These are phyloP conservation scores for Spatula versicolor DNA, from an alignment of 2,797 vertebrate genomes.

Conservation along the genomic window DNA sequence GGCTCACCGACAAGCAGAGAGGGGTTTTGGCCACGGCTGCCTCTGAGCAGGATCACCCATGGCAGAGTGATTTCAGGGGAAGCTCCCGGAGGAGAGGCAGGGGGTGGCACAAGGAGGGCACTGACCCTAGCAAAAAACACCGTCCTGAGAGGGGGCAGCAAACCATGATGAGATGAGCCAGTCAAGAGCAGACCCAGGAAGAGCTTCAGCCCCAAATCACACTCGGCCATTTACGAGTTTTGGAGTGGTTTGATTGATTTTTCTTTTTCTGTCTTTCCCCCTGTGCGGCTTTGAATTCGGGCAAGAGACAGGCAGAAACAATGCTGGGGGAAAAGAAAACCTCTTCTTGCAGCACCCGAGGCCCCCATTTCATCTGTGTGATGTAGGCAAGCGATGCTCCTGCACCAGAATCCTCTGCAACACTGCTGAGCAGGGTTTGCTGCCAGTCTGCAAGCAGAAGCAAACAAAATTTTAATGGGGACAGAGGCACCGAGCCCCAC, in stretches of 20 bases:
- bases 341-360: not conserved
- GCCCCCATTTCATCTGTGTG: not conserved
- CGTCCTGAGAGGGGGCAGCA: not conserved
- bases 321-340: not conserved
- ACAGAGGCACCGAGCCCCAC: not conserved
- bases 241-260: not conserved
- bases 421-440: not conserved
- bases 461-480: too few species aligned
- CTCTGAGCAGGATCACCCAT: not conserved
- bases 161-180: not conserved
- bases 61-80: not conserved
- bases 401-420: accelerated
- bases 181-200: not conserved
- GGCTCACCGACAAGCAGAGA: not conserved
- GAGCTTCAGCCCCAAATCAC: not conserved
- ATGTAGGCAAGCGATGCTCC: not conserved
- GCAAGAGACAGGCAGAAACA: not conserved
- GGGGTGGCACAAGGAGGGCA: not conserved
- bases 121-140: not conserved
- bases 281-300: not conserved
- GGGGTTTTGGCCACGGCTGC: accelerated
- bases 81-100: not conserved
- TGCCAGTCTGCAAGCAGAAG: not conserved
- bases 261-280: not conserved
- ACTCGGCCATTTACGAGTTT: not conserved